Percentiles rank a stretch among this genome's conserved stretches.
Conservation (phyloP, 2,888 invertebrate genomes). For the Lepidonotus clava region DNA sequence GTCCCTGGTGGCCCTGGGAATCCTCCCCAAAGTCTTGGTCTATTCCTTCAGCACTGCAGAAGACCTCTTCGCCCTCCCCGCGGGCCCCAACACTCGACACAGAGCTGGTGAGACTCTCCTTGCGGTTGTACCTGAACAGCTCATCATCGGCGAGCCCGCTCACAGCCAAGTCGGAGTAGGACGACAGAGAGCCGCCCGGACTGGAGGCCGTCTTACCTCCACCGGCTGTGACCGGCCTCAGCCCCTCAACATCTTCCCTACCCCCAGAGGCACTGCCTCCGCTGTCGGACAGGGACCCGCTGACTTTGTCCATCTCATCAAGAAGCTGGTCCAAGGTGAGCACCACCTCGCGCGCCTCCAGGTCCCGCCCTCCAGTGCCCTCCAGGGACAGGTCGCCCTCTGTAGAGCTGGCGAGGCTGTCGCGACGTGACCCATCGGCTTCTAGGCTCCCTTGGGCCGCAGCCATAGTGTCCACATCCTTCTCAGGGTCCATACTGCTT, state of each 20-base stretch:
- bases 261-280: not conserved
- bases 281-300: not conserved
- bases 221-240: too few relatives aligned
- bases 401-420: constrained; percentile 16
- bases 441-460: too few relatives aligned
- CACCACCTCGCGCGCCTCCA: constrained; percentile 15
- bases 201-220: too few relatives aligned
- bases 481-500: constrained; percentile 17
- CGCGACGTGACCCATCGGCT: not conserved
- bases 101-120: constrained; percentile 19
- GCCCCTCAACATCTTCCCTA: not conserved
- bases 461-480: constrained; percentile 2
- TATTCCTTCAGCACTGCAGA: too few relatives aligned
- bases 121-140: constrained; percentile 11
- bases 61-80: too few relatives aligned
- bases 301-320: constrained; percentile 50
- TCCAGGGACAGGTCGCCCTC: not conserved
- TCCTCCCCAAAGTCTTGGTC: too few relatives aligned
- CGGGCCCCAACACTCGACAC: not conserved
- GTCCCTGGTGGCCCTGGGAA: too few relatives aligned
- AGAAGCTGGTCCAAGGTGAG: constrained; percentile 24
- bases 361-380: not conserved
- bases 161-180: not conserved
- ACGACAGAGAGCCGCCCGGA: too few relatives aligned
- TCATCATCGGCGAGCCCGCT: not conserved